These are phyloP conservation scores for Zosterops japonicus DNA, from an alignment of 2,113 vertebrate genomes.

Conservation along the genomic window DNA sequence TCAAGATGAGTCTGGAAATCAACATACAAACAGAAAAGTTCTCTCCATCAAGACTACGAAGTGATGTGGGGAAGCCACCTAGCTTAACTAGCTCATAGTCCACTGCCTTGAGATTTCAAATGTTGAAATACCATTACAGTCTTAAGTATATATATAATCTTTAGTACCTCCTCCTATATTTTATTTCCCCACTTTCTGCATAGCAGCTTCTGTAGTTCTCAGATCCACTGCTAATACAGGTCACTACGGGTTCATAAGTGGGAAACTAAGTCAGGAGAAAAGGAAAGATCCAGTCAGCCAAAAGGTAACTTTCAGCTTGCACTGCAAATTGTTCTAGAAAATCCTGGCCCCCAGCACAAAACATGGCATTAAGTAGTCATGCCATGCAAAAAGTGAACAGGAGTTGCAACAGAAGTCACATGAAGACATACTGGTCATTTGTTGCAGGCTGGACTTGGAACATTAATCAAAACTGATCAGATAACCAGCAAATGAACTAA, in stretches of 20 bases:
- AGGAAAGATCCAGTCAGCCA: neutral
- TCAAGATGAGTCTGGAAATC: neutral
- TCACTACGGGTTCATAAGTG: neutral
- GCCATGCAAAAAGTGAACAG: neutral
- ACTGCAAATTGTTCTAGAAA: neutral
- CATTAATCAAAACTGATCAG: neutral
- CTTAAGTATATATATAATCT: neutral
- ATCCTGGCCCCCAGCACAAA: neutral
- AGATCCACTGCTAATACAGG: neutral
- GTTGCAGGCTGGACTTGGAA: neutral
- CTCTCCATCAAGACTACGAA: neutral
- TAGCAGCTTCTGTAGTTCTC: neutral
- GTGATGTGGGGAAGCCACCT: neutral
- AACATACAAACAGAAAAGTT: neutral
- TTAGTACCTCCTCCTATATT: neutral
- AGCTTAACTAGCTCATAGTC: neutral
- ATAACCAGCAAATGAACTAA: neutral
- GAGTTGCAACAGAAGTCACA: neutral
- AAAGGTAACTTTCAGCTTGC: neutral
- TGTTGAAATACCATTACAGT: neutral
- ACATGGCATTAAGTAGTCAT: neutral
- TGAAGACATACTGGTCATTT: neutral
- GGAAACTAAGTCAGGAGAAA: neutral
- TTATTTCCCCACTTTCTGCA: neutral
- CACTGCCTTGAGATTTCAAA: neutral